Conservation (phyloP, 2,797 vertebrate genomes). For the Eulemur rubriventer region DNA sequence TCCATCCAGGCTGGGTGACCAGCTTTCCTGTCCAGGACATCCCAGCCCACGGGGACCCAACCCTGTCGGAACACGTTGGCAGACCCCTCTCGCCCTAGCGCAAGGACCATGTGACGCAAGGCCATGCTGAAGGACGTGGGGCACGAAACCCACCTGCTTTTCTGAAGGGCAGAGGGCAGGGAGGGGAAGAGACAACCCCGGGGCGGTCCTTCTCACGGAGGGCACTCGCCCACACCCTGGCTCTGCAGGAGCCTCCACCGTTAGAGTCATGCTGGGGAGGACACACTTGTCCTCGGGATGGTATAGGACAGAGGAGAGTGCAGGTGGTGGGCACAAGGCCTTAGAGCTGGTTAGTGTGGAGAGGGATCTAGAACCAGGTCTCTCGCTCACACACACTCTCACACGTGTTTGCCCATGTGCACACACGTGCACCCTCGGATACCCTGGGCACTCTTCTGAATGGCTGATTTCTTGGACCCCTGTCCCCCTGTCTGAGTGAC, state of each 20-base stretch:
- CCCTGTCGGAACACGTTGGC: not conserved
- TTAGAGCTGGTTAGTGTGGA: not conserved
- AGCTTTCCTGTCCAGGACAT: not conserved
- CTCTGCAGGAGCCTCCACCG: not conserved
- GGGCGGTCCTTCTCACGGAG: not conserved
- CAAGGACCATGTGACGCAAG: not conserved
- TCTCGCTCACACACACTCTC: not conserved
- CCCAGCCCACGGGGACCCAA: not conserved
- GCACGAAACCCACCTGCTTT: rapidly evolving
- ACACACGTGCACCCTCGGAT: not conserved
- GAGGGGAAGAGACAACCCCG: not conserved
- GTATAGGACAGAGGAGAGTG: not conserved
- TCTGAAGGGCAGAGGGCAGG: not conserved
- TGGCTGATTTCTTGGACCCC: not conserved
- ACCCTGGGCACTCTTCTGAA: not conserved
- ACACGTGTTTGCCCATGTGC: too few species aligned
- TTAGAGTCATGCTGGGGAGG: not conserved
- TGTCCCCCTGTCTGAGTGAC: not conserved
- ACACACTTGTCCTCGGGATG: not conserved
- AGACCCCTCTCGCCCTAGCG: not conserved
- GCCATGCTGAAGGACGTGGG: not conserved
- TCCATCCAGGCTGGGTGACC: too few species aligned
- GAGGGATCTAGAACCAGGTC: not conserved
- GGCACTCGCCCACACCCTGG: not conserved
- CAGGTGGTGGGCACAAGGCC: not conserved